phyloP scores from a whole-genome alignment of 2,113 vertebrate genomes.

The Nothobranchius kuhntae region DNA sequence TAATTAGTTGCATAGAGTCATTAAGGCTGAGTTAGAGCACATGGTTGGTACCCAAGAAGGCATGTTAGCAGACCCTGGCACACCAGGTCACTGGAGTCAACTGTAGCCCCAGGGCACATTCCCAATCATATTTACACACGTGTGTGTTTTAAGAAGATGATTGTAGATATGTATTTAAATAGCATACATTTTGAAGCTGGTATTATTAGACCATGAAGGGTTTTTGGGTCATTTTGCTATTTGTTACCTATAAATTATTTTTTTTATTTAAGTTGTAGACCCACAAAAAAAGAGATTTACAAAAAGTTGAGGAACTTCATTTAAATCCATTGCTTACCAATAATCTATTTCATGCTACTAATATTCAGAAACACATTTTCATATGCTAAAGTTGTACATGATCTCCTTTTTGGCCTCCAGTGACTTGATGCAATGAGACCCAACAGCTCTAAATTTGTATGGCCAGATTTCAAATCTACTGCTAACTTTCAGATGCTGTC shows the following conservation, averaged over 20 bases:
- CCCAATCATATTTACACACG: conserved; percentile 26
- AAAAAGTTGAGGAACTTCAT: background rate
- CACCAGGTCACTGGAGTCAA: conserved; percentile 68
- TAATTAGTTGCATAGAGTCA: conserved; percentile 73
- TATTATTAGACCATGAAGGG: background rate
- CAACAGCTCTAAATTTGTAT: conserved; percentile 1
- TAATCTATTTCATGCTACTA: background rate
- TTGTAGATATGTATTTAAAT: background rate
- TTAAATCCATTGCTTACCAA: background rate
- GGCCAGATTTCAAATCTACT: background rate
- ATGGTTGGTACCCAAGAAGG: conserved; percentile 61
- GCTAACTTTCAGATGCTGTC: background rate
- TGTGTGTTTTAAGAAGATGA: conserved; percentile 1
- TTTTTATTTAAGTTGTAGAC: background rate
- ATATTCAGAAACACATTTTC: background rate
- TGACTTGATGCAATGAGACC: background rate
- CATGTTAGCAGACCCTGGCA: conserved; percentile 43
- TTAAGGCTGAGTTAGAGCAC: conserved; percentile 70
- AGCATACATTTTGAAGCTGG: background rate
- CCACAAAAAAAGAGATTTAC: background rate
- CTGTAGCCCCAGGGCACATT: conserved; percentile 49
- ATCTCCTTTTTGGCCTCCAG: background rate
- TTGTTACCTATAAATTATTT: background rate
- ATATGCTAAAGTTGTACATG: background rate
- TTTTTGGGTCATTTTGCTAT: background rate